phyloP scores from a whole-genome alignment of 2,797 vertebrate species.

The Dryobates pubescens region DNA sequence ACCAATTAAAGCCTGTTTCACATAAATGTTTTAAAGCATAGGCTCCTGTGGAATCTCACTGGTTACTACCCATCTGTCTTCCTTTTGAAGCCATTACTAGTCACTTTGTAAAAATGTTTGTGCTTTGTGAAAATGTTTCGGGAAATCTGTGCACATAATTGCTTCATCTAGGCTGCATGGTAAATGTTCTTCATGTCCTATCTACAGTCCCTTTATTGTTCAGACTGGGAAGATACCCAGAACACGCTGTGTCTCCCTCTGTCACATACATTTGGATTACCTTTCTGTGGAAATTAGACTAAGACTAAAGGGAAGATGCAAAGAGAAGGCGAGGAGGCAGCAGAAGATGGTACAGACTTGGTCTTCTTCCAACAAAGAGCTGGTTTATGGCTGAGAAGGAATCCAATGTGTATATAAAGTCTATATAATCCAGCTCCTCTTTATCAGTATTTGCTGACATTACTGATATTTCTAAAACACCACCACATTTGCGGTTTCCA shows the following conservation, averaged over 20 bases:
- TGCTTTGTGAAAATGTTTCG: background rate
- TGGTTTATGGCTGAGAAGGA: background rate
- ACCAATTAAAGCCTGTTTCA: background rate
- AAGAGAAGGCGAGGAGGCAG: background rate
- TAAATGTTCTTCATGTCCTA: background rate
- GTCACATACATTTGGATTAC: background rate
- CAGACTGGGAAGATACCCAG: background rate
- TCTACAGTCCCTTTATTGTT: background rate
- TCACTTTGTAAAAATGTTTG: background rate
- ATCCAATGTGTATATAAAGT: background rate
- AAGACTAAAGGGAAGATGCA: background rate
- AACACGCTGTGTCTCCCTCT: background rate
- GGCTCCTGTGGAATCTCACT: background rate
- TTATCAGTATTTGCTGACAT: constrained; percentile 1
- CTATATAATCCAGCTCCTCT: background rate
- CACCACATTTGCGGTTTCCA: background rate
- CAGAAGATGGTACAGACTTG: background rate
- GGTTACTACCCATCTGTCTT: background rate
- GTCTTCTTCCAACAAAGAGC: background rate
- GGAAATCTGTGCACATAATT: background rate
- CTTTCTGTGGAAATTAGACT: background rate
- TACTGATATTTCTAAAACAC: background rate
- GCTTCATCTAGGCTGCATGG: background rate
- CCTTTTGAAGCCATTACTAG: background rate
- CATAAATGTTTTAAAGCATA: background rate